Conservation (phyloP, 53 echinoderm and acorn worm species). For the Mesocentrotus franciscanus region DNA sequence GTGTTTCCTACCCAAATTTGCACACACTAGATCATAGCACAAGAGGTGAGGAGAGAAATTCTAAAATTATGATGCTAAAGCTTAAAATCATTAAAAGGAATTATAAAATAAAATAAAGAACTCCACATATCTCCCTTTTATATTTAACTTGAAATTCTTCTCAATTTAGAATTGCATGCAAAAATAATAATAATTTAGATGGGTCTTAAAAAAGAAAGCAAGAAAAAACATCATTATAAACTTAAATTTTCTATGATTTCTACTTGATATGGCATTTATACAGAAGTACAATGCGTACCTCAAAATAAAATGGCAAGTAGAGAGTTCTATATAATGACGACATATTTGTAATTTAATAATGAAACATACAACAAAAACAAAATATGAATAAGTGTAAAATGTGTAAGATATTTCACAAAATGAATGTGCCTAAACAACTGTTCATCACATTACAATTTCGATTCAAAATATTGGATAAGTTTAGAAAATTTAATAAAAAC, state of each 20-base stretch:
- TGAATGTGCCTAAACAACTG: background rate
- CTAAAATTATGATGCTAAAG: background rate
- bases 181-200: background rate
- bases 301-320: constrained; percentile 14
- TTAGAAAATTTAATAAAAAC: background rate
- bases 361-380: background rate
- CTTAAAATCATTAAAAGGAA: background rate
- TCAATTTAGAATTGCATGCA: background rate
- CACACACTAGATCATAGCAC: background rate
- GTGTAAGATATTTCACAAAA: background rate
- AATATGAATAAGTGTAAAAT: background rate
- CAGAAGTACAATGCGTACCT: background rate
- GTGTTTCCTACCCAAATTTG: background rate
- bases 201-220: background rate
- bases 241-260: background rate
- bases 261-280: constrained; percentile 19
- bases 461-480: background rate
- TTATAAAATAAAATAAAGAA: background rate
- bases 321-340: background rate
- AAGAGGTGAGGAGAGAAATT: background rate
- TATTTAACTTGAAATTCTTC: background rate
- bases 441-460: background rate
- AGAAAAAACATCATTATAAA: background rate
- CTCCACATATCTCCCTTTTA: background rate
- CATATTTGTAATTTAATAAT: background rate